Conservation (phyloP, 2,888 invertebrate species). For the Epirrhoe alternata region DNA sequence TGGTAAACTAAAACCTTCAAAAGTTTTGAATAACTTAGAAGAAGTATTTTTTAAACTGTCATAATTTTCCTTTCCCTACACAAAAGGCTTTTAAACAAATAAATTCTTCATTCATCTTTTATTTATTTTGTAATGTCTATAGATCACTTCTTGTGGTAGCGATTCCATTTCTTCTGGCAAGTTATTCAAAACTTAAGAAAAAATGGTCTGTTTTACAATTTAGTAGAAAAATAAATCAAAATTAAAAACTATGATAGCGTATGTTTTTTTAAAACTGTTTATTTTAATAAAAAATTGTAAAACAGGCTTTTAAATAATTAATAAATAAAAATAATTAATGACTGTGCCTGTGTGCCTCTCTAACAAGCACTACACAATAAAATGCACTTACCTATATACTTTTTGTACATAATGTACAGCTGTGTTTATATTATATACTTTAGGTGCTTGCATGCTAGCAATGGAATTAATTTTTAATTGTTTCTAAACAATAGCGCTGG, state of each 20-base stretch:
- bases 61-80: no score
- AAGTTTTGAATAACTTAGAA: slow-evolving; percentile 46
- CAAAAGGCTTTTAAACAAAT: no score
- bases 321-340: slow-evolving; percentile 51
- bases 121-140: not conserved
- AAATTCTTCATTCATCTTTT: no score
- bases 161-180: slow-evolving; percentile 1
- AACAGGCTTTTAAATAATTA: slow-evolving; percentile 42
- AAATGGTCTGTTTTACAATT: slow-evolving; percentile 24
- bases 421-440: slow-evolving; percentile 22
- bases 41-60: no score
- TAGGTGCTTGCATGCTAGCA: slow-evolving; percentile 39
- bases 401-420: slow-evolving; percentile 38
- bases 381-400: slow-evolving; percentile 52
- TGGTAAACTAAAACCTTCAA: slow-evolving; percentile 46
- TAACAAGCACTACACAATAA: slow-evolving; percentile 72
- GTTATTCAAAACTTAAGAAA: slow-evolving; percentile 28
- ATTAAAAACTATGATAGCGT: not conserved
- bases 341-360: slow-evolving; percentile 82
- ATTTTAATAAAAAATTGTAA: slow-evolving; percentile 10
- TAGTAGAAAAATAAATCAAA: not conserved
- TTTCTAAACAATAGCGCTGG: slow-evolving; percentile 62
- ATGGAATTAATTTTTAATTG: slow-evolving; percentile 35
- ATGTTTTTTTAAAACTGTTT: not conserved
- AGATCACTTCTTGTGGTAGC: not conserved